Evolutionary conservation across 2,797 vertebrate genomes (phyloP).

Genomic region (Gadopsis marmoratus): DNA sequence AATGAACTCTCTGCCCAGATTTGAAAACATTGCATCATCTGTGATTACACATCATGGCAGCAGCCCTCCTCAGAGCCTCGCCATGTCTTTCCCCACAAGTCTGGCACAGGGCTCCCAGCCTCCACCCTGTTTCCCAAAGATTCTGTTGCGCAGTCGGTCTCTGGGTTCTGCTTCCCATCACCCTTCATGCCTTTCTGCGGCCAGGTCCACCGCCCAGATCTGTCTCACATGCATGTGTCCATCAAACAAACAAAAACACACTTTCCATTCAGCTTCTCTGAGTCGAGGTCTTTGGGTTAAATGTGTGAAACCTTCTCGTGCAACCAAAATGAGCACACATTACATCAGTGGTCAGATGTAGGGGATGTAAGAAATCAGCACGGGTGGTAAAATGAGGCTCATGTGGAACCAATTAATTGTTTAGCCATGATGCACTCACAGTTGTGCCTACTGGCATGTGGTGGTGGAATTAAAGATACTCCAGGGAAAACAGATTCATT

Average conservation of each 20-base stretch:
- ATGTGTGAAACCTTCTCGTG: conserved; percentile 29
- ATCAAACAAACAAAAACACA: conserved; percentile 23
- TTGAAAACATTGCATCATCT: conserved; percentile 59
- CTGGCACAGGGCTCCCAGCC: conserved; percentile 18
- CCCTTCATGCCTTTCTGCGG: conserved; percentile 1
- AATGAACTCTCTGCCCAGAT: conserved; percentile 35
- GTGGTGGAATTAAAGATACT: neutral
- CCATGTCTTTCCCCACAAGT: conserved; percentile 43
- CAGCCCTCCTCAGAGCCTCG: conserved; percentile 32
- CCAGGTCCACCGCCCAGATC: neutral
- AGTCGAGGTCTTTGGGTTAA: conserved; percentile 4
- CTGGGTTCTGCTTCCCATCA: conserved; percentile 51
- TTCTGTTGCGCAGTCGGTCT: conserved; percentile 8
- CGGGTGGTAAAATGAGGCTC: neutral
- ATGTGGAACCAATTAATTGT: conserved; percentile 2
- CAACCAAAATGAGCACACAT: conserved; percentile 28
- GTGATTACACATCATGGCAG: conserved; percentile 44
- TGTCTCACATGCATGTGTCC: neutral
- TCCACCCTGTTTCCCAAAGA: conserved; percentile 38
- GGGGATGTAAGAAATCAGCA: neutral
- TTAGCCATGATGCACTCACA: neutral
- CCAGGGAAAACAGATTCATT: no score
- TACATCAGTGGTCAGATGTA: conserved; percentile 17
- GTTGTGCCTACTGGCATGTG: neutral
- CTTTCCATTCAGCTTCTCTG: neutral